phyloP scores from a whole-genome alignment of 64 coral and sea anemone genomes.

The Trachythela sp. region DNA sequence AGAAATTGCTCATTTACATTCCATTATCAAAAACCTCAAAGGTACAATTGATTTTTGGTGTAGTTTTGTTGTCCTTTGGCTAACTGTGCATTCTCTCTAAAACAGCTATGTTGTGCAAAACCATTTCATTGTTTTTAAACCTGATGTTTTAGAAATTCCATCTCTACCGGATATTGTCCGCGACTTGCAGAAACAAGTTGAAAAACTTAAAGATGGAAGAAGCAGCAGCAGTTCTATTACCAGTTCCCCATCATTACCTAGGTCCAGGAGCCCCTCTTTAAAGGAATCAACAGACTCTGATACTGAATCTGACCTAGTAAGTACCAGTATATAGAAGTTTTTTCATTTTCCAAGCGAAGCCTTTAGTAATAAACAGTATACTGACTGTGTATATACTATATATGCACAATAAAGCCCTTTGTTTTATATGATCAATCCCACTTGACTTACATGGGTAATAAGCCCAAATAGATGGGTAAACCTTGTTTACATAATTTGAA shows the following conservation, averaged over 20 bases:
- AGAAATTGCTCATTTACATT: not conserved
- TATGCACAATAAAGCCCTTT: not conserved
- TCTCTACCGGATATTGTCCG: not conserved
- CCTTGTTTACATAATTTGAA: not conserved
- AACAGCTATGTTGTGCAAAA: not conserved
- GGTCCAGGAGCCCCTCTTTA: not conserved
- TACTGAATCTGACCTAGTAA: not conserved
- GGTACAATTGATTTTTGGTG: too few species aligned
- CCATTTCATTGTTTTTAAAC: not conserved
- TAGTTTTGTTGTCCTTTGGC: not conserved
- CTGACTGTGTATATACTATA: not conserved
- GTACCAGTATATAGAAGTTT: not conserved
- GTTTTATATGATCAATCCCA: too few species aligned
- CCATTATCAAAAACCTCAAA: too few species aligned
- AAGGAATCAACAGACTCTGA: not conserved
- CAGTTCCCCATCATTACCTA: not conserved
- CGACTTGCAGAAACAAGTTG: not conserved
- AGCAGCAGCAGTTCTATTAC: not conserved
- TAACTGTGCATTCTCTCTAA: not conserved
- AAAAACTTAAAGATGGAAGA: not conserved
- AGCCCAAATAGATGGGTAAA: not conserved
- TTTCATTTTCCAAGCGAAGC: not conserved
- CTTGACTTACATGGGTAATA: not conserved
- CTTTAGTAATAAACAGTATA: not conserved
- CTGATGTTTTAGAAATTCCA: not conserved